phyloP scores from a whole-genome alignment of 2,888 invertebrate species.

The Hemaris fuciformis region DNA sequence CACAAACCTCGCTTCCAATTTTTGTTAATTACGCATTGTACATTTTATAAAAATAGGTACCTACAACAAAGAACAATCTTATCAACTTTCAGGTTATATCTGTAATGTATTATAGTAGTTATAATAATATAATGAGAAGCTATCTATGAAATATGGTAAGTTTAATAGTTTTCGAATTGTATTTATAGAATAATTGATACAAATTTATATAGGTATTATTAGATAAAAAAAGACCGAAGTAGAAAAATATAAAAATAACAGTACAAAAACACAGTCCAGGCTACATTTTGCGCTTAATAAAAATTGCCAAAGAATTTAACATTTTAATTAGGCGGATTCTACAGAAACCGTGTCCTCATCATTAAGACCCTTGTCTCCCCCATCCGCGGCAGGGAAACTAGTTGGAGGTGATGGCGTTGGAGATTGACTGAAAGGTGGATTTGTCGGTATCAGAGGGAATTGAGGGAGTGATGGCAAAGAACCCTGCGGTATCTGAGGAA shows the following conservation, averaged over 20 bases:
- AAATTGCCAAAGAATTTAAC: background rate
- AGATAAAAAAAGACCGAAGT: background rate
- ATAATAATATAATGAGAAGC: too few species aligned
- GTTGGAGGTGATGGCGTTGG: conserved; percentile 49
- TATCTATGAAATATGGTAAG: too few species aligned
- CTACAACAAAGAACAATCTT: background rate
- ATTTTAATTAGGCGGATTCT: conserved; percentile 56
- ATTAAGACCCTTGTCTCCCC: conserved; percentile 54
- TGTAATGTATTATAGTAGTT: too few species aligned
- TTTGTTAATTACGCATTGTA: too few species aligned
- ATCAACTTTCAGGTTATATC: background rate
- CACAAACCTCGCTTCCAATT: background rate
- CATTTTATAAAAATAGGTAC: background rate
- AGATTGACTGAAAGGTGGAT: conserved; percentile 33
- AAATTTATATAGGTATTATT: too few species aligned
- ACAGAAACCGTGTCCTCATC: conserved; percentile 74
- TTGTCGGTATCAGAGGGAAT: conserved; percentile 41
- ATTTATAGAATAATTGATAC: too few species aligned
- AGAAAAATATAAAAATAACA: background rate
- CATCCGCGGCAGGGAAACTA: conserved; percentile 46
- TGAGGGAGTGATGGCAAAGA: conserved; percentile 39
- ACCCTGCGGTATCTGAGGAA: conserved; percentile 39
- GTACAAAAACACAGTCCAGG: background rate
- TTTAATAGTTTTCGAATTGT: too few species aligned
- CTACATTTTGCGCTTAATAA: background rate